phyloP scores from a whole-genome alignment of 2,888 invertebrate species.

The Napeogenes inachia region DNA sequence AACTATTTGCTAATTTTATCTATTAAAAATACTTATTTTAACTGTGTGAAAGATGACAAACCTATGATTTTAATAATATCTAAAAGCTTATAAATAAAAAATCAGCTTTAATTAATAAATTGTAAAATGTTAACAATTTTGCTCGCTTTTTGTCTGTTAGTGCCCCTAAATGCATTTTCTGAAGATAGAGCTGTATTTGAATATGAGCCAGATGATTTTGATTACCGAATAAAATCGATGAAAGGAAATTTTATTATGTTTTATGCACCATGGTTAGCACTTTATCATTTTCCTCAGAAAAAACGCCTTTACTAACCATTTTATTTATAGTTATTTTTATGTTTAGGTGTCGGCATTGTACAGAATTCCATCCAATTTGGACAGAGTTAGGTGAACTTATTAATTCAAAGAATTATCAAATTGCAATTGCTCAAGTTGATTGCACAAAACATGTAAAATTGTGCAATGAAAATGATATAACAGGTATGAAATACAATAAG shows the following conservation, averaged over 20 bases:
- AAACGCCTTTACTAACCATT: not conserved
- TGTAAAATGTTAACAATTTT: conserved; percentile 25
- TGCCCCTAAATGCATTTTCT: conserved; percentile 81
- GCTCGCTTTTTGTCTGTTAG: conserved; percentile 44
- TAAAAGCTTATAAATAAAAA: no score
- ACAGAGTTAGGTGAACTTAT: conserved; percentile 83
- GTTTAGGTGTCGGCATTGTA: conserved; percentile 91
- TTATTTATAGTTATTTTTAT: conserved; percentile 12
- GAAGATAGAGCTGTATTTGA: conserved; percentile 77
- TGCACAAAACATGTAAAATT: conserved; percentile 83
- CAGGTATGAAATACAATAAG: conserved; percentile 61
- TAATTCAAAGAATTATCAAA: conserved; percentile 79
- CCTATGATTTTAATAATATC: not conserved
- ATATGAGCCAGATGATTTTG: conserved; percentile 80
- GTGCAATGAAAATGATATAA: conserved; percentile 86
- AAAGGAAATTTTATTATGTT: conserved; percentile 87
- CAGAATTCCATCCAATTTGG: conserved; percentile 86
- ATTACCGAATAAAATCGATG: conserved; percentile 77
- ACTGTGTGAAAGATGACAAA: no score
- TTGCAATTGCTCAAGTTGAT: conserved; percentile 87
- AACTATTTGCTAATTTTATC: no score
- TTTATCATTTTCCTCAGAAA: not conserved
- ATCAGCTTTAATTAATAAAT: conserved; percentile 29
- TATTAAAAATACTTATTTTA: no score
- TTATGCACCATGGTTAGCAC: conserved; percentile 86